Conservation (phyloP, 37 sponge, comb jelly and placozoan genomes). For the Cladorhizidae sp. region DNA sequence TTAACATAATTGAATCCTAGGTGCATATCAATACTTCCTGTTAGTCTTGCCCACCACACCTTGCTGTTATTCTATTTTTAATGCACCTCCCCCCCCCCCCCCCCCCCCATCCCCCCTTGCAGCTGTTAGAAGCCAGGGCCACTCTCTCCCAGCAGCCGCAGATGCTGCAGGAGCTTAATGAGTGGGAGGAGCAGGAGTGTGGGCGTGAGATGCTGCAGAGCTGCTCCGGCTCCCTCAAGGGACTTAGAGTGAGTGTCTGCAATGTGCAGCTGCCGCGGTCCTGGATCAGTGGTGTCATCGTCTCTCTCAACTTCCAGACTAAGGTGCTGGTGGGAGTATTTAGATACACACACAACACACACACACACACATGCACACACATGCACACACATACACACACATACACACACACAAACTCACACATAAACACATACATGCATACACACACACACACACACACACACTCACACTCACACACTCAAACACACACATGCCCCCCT, state of each 20-base stretch:
- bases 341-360: too few species aligned
- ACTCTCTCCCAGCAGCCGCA: slow-evolving; percentile 53
- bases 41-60: too few species aligned
- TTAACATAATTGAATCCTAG: too few species aligned
- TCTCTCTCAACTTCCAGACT: slow-evolving; percentile 38
- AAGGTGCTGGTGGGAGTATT: background rate
- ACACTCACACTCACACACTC: too few species aligned
- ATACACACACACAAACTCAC: background rate
- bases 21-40: too few species aligned
- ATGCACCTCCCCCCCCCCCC: too few species aligned
- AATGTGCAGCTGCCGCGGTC: slow-evolving; percentile 18
- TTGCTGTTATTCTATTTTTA: too few species aligned
- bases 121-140: slow-evolving; percentile 48
- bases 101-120: background rate
- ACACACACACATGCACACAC: background rate
- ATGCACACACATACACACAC: slow-evolving; percentile 4
- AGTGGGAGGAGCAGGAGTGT: slow-evolving; percentile 50
- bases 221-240: slow-evolving; percentile 11
- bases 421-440: background rate
- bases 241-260: slow-evolving; percentile 42
- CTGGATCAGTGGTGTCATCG: slow-evolving; percentile 60
- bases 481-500: too few species aligned
- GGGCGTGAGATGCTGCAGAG: slow-evolving; percentile 28
- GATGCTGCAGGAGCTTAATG: slow-evolving; percentile 50
- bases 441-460: too few species aligned